phyloP scores from a whole-genome alignment of 2,888 invertebrate species.

The Proisotoma minuta region DNA sequence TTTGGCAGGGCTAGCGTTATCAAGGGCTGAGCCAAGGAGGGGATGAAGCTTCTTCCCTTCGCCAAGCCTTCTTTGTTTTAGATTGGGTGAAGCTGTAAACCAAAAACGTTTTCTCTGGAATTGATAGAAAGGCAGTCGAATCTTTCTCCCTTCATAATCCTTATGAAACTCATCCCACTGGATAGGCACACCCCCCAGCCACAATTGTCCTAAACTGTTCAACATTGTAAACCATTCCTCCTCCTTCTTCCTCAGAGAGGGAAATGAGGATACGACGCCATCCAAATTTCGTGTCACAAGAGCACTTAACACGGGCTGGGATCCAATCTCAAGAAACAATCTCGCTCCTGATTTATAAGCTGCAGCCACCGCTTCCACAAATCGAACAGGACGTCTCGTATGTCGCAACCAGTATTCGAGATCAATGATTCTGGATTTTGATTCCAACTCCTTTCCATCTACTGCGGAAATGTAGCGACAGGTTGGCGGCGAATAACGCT shows the following conservation, averaged over 20 bases:
- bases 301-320: constrained; percentile 33
- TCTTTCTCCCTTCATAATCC: constrained; percentile 18
- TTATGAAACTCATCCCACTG: constrained; percentile 25
- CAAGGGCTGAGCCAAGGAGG: constrained; percentile 9
- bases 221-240: constrained; percentile 23
- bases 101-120: constrained; percentile 9
- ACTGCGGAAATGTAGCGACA: constrained; percentile 36
- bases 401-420: constrained; percentile 35
- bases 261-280: constrained; percentile 16
- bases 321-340: constrained; percentile 32
- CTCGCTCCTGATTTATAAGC: constrained; percentile 13
- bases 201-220: constrained; percentile 20
- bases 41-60: constrained; percentile 9
- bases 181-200: constrained; percentile 22
- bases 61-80: neutral
- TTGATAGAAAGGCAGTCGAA: constrained; percentile 26
- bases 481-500: no score
- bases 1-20: constrained; percentile 22
- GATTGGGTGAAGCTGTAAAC: neutral
- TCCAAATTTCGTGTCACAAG: constrained; percentile 23
- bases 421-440: neutral
- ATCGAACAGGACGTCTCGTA: constrained; percentile 30
- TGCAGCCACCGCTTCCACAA: constrained; percentile 22
- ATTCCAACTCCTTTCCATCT: constrained; percentile 12
- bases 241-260: constrained; percentile 29